Evolutionary conservation across 2,797 vertebrate species (phyloP).

Genomic region (Carduelis carduelis): DNA sequence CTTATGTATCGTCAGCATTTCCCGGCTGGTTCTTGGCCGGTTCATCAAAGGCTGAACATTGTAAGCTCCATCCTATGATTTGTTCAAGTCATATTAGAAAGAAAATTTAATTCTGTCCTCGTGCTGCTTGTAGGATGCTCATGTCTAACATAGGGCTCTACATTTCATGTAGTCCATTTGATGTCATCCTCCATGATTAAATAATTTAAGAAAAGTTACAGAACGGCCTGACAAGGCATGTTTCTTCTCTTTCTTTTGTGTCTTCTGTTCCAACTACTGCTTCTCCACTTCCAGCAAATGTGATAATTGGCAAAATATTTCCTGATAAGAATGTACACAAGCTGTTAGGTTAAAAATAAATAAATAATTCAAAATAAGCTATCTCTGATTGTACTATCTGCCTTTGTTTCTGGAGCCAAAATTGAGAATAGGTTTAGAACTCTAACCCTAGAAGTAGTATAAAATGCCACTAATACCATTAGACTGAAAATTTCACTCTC

Average conservation of each 20-base stretch:
- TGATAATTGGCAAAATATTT: background rate
- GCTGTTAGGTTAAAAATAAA: background rate
- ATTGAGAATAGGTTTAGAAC: background rate
- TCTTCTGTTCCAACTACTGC: background rate
- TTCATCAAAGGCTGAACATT: background rate
- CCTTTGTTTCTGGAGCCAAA: background rate
- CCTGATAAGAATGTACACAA: background rate
- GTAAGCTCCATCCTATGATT: background rate
- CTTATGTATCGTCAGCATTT: background rate
- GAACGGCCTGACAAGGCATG: background rate
- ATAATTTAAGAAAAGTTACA: background rate
- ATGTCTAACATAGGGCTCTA: background rate
- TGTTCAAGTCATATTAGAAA: background rate
- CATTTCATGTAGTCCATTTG: background rate
- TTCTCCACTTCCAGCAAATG: background rate
- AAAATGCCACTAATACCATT: background rate
- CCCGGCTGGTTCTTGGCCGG: rapidly evolving
- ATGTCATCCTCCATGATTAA: background rate
- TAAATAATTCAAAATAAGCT: background rate
- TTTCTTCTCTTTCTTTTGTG: background rate
- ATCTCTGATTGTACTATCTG: background rate
- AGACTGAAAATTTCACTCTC: background rate
- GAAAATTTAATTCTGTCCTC: background rate
- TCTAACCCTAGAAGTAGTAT: background rate
- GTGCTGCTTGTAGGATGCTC: background rate